Conservation (phyloP, 2,888 invertebrate genomes). For the Folsomia manolachei region DNA sequence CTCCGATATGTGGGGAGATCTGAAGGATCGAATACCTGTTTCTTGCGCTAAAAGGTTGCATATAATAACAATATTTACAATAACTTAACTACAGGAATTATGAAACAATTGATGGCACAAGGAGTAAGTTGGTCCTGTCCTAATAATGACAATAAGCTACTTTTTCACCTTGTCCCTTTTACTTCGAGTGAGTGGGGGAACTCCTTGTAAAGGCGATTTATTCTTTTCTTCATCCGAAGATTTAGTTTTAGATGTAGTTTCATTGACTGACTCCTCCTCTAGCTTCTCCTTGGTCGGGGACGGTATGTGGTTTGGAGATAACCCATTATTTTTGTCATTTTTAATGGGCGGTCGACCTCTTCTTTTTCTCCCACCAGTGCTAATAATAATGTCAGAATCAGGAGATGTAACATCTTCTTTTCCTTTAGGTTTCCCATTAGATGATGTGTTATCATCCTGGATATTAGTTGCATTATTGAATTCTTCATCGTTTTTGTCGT, state of each 20-base stretch:
- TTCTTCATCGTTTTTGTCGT: neutral
- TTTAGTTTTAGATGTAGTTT: neutral
- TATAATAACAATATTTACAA: neutral
- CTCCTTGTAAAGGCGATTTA: neutral
- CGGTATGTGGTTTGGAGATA: neutral
- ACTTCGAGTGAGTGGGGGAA: constrained; percentile 8
- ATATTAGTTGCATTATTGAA: neutral
- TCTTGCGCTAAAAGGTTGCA: constrained; percentile 64
- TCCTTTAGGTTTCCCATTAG: neutral
- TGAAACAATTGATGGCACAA: neutral
- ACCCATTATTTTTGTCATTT: neutral
- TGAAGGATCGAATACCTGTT: constrained; percentile 81
- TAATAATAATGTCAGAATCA: neutral
- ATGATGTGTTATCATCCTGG: neutral
- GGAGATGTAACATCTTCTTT: neutral
- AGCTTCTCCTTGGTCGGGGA: neutral
- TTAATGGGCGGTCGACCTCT: neutral
- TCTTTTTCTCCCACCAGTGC: neutral
- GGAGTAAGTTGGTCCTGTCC: neutral
- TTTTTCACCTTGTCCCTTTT: constrained; percentile 15
- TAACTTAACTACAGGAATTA: neutral
- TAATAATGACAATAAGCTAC: neutral
- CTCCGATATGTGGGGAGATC: constrained; percentile 58
- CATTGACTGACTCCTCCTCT: neutral
- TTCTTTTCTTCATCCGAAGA: neutral